Evolutionary conservation across 92 coral and sea anemone species (phyloP).

Genomic region (Palythoa heliodiscus): DNA sequence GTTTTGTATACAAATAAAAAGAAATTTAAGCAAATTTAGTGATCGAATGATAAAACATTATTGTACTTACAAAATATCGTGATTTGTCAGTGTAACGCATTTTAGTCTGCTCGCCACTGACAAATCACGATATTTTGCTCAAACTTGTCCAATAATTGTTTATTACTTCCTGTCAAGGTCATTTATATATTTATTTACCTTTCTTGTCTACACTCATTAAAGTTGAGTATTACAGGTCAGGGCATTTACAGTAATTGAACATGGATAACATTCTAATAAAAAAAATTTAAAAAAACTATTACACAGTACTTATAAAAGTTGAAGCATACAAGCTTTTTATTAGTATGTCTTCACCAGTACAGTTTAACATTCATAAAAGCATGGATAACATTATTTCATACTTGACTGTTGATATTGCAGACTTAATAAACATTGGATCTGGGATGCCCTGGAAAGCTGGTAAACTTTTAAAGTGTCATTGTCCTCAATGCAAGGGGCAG

Average conservation of each 20-base stretch:
- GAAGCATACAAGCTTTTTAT: no score
- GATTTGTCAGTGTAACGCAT: background rate
- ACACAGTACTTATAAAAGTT: no score
- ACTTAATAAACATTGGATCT: background rate
- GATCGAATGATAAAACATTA: no score
- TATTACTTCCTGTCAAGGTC: background rate
- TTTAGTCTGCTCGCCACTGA: background rate
- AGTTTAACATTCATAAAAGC: no score
- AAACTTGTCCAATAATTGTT: background rate
- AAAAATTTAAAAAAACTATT: no score
- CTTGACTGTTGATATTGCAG: slow-evolving; percentile 4
- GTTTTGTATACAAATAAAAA: background rate
- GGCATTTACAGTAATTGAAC: slow-evolving; percentile 2
- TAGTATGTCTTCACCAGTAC: no score
- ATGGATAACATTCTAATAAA: no score
- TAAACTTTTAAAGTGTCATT: slow-evolving; percentile 7
- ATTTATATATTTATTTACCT: background rate
- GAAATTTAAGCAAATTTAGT: background rate
- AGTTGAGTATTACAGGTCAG: background rate
- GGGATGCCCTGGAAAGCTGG: slow-evolving; percentile 11
- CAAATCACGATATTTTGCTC: no score
- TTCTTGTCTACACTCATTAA: background rate
- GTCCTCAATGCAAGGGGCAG: slow-evolving; percentile 4
- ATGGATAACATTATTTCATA: background rate
- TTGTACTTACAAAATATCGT: no score